Evolutionary conservation across 2,888 invertebrate genomes (phyloP).

Genomic region (Amphipyra berbera): DNA sequence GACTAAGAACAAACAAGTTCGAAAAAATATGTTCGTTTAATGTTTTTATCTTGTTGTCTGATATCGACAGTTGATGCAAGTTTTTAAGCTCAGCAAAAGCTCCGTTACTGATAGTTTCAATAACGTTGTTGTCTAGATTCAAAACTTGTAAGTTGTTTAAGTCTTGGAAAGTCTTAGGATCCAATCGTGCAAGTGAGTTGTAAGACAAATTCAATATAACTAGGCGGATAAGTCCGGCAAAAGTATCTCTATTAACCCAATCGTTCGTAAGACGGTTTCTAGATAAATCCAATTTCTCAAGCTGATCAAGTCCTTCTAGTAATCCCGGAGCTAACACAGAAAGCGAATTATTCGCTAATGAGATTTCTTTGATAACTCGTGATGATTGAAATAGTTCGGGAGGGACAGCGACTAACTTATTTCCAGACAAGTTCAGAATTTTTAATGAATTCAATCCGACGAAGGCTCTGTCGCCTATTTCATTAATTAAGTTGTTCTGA

Average conservation of each 20-base stretch:
- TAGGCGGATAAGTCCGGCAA: constrained; percentile 93
- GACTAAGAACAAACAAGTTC: constrained; percentile 93
- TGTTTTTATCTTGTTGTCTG: constrained; percentile 92
- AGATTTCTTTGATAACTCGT: constrained; percentile 92
- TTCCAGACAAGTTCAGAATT: constrained; percentile 94
- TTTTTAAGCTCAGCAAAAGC: constrained; percentile 94
- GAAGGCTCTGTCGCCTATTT: constrained; percentile 93
- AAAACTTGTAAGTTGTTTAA: constrained; percentile 93
- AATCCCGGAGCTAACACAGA: constrained; percentile 93
- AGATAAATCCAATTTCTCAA: constrained; percentile 93
- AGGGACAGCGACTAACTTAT: constrained; percentile 94
- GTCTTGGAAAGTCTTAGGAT: constrained; percentile 93
- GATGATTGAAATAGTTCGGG: constrained; percentile 94
- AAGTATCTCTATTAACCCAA: constrained; percentile 94
- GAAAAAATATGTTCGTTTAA: constrained; percentile 92
- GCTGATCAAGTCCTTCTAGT: constrained; percentile 93
- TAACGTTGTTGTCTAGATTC: constrained; percentile 93
- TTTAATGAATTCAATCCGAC: constrained; percentile 92
- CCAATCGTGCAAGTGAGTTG: constrained; percentile 92
- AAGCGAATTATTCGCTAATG: constrained; percentile 95
- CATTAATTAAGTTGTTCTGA: constrained; percentile 93
- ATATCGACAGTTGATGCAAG: constrained; percentile 93
- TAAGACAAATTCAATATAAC: constrained; percentile 93
- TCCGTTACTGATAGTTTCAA: constrained; percentile 92
- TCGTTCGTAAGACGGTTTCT: constrained; percentile 93